Conservation (phyloP, 2,797 vertebrate genomes). For the Lepus oiostolus region DNA sequence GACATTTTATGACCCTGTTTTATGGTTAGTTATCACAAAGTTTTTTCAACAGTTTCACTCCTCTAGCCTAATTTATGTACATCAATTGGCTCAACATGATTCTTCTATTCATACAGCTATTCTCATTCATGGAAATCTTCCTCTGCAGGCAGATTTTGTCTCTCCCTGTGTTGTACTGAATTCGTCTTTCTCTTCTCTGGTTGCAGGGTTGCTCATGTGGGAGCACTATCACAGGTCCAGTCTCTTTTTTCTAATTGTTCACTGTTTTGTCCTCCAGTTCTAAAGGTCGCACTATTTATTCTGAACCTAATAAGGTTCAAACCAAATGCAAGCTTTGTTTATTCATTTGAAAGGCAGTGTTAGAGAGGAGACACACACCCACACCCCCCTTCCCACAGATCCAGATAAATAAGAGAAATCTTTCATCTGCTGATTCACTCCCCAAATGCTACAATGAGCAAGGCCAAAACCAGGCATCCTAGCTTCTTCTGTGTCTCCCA, state of each 20-base stretch:
- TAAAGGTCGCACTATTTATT: neutral
- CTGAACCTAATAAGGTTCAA: neutral
- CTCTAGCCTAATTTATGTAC: neutral
- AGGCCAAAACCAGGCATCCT: no score
- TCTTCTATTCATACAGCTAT: neutral
- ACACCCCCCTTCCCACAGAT: no score
- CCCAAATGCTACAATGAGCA: no score
- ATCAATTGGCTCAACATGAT: neutral
- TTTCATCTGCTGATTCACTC: no score
- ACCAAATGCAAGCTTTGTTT: neutral
- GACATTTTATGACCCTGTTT: neutral
- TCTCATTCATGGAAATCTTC: neutral
- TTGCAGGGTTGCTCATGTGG: neutral
- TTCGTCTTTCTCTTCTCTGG: neutral
- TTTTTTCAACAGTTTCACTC: neutral
- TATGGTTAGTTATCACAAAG: neutral
- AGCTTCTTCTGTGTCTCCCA: no score
- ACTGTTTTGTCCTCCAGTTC: neutral
- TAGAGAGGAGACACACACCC: no score
- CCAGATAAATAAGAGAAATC: no score
- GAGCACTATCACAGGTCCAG: neutral
- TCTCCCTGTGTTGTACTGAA: neutral
- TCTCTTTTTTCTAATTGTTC: neutral
- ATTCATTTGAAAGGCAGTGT: no score
- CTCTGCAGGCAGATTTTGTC: neutral